Base-by-base conservation (phyloP, 1,140 invertebrate species). In the Drosophila pectinifera region DNA sequence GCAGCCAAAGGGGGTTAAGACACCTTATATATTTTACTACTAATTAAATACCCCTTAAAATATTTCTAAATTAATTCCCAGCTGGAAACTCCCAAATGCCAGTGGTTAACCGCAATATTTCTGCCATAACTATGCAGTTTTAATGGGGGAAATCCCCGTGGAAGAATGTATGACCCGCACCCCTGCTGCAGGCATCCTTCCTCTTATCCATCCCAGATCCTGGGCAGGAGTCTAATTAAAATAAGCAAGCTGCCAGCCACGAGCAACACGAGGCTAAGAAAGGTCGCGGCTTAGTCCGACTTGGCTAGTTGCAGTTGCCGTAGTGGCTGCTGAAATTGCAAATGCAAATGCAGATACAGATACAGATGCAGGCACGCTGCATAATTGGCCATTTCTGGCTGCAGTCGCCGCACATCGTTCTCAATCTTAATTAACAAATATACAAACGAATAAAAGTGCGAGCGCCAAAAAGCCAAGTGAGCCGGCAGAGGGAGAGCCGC, bases 361-460 rank as follows among this genome's bases (percentile, higher is more conserved):
- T 81, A 80, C 79, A 78, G 53, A 67, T 80, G 68, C 78, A 54
- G 79, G 78, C 80, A 84, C 84, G 77, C 73, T 88, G 80, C 84
- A 88, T 89, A 89, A 88, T 88, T 88, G 84, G 84, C 84, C 80
- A 84, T 89, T 89, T 84, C 79, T 88, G 83, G 82, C 80, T 89
- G 80, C 84, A 88, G 84, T 88, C 83, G 79, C 79, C 73, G 76
- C 84, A 88, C 84, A 89, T 88, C 84, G 82, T 89, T 57, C 77
- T 88, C 80, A 88, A 88, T 88, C 84, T 88, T 88, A 88, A 88
- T 88, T 88, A 88, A 88, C 84, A 88, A 89, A 88, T 88, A 89
- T 88, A 88, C 80, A 64, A 78, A 81, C 83, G 74, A 89, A 84
- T 88, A 77, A 73, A 80, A 89, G 70, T 73, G 57, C 41, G 58